Evolutionary conservation across 2,113 vertebrate genomes (phyloP), one percentile per base, ranked within the genome.

Genomic region (Ammospiza nelsoni): DNA sequence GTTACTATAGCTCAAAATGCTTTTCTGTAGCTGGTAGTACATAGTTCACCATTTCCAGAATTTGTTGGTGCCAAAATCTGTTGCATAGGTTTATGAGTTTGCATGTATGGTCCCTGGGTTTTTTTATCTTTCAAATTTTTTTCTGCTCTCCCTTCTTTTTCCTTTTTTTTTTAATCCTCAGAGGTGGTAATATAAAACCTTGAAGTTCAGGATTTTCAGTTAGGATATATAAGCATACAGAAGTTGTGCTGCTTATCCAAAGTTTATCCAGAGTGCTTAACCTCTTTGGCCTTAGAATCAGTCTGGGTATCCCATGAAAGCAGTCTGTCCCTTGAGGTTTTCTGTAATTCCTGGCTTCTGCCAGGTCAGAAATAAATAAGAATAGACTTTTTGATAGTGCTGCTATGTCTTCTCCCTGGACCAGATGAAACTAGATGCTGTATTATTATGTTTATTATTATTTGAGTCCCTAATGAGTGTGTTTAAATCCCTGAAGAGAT

Each of bases 211-310:
- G 25, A 62, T 84, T 91, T 95, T 85, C 37, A 6, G 18, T 77
- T 84, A 93, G 76, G 46, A 73, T 48, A 18, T 41, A 27, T 51
- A 91, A 89, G 84, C 16, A 17, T 90, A 62, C 63, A 88, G 89
- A 90, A 94, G 52, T 93, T 92, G 61, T 86, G 59, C 74, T 88
- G 46, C 75, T 96, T 96, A 93, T 94, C 86, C 61, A 77, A 92
- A 96, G 67, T 95, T 96, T 96, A 93, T 92, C 95, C 5, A 11
- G 83, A 88, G 51, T 79, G 31, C 91, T 96, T 97, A 97, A 95
- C 92, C 78, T 94, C 72, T 93, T 73, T 94, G 91, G 84, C 91
- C 86, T 97, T 78, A 84, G 68, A 95, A 94, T 91, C 76, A 74
- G 86, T 55, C 65, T 65, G 76, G 61, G 75, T 67, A 82, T 92